phyloP scores from a whole-genome alignment of 2,113 vertebrate species.

The Crotalus tigris region DNA sequence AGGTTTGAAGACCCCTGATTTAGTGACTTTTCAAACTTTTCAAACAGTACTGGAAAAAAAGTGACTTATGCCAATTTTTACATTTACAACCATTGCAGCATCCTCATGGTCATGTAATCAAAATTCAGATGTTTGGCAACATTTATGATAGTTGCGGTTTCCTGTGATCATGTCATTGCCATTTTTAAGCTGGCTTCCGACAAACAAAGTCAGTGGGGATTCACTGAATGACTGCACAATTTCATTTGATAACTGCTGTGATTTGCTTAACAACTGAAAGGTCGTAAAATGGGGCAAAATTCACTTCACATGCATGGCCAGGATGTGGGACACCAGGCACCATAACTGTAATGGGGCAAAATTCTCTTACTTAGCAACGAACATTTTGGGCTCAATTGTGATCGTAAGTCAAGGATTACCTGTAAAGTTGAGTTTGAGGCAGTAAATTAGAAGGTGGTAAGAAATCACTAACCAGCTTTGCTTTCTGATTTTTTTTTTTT shows the following conservation, averaged over 20 bases:
- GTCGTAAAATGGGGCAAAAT: background rate
- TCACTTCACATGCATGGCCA: background rate
- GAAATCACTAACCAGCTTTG: background rate
- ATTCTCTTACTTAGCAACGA: background rate
- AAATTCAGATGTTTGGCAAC: background rate
- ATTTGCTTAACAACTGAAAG: background rate
- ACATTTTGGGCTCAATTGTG: background rate
- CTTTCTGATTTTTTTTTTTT: background rate
- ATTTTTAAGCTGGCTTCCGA: background rate
- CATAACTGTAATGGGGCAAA: no score
- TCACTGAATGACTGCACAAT: background rate
- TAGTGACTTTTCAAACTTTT: background rate
- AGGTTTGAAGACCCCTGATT: no score
- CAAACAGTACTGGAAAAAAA: background rate
- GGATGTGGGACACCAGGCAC: no score
- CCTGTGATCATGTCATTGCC: background rate
- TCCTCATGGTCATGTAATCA: background rate
- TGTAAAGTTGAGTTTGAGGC: background rate
- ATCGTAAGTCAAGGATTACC: background rate
- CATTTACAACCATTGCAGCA: background rate
- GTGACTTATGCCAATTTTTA: background rate
- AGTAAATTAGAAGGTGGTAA: background rate
- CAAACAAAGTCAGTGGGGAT: background rate
- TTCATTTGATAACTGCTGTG: background rate
- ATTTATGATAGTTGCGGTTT: background rate